These are phyloP conservation scores for Lasioglossum zephyrum DNA, from an alignment of 2,888 invertebrate genomes.

Conservation along the genomic window DNA sequence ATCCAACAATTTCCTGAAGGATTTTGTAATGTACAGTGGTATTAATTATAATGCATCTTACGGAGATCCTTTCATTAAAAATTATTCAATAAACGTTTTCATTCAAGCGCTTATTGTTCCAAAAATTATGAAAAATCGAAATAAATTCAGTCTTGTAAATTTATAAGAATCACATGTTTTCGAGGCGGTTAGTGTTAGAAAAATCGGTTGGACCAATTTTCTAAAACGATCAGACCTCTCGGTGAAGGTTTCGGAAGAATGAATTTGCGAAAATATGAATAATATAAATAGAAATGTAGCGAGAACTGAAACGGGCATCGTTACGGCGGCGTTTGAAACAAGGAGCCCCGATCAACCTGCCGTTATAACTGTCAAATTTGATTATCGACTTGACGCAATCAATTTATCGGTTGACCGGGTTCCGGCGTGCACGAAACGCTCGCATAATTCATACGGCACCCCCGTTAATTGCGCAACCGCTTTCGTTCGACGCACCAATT, in stretches of 20 bases:
- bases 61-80: too few relatives aligned
- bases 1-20: background rate
- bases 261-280: background rate
- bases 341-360: conserved; percentile 29
- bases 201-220: too few relatives aligned
- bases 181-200: too few relatives aligned
- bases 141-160: too few relatives aligned
- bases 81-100: too few relatives aligned
- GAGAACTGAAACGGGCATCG: background rate
- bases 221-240: too few relatives aligned
- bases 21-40: background rate
- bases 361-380: conserved; percentile 61
- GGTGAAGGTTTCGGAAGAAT: background rate
- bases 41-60: too few relatives aligned
- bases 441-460: conserved; percentile 61
- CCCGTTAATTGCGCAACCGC: conserved; percentile 60
- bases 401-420: conserved; percentile 60
- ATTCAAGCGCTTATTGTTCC: too few relatives aligned
- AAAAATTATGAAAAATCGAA: too few relatives aligned
- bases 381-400: conserved; percentile 51
- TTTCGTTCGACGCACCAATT: conserved; percentile 50
- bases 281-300: background rate
- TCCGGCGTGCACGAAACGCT: conserved; percentile 41
- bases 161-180: too few relatives aligned
- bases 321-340: background rate